Evolutionary conservation across 2,113 vertebrate species (phyloP).

Genomic region (Channa argus): DNA sequence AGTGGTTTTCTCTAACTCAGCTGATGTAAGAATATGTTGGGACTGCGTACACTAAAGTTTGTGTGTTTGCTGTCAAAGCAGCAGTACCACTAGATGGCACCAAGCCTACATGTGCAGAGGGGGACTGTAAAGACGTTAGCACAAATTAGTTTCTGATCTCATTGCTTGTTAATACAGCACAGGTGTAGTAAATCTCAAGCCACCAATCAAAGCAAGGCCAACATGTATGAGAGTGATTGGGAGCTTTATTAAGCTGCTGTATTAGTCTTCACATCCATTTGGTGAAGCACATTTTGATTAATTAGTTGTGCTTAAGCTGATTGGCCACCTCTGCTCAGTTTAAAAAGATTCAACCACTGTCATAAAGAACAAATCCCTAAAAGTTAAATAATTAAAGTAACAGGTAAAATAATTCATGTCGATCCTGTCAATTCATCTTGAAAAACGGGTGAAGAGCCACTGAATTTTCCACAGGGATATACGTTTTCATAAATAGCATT

Average conservation of each 20-base stretch:
- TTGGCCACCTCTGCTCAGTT: background rate
- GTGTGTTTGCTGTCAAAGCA: background rate
- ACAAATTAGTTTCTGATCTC: background rate
- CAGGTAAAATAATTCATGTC: background rate
- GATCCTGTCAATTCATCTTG: background rate
- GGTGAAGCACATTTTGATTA: background rate
- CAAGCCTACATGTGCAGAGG: conserved; percentile 2
- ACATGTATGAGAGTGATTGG: background rate
- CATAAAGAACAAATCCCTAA: background rate
- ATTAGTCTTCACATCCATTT: background rate
- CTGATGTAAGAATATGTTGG: too few relatives aligned
- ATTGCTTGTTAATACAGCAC: background rate
- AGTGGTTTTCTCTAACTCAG: too few relatives aligned
- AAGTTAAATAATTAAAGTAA: conserved; percentile 3
- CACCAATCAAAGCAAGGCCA: background rate
- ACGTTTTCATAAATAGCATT: too few relatives aligned
- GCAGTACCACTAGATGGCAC: conserved; percentile 48
- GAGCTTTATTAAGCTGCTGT: background rate
- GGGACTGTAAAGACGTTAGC: background rate
- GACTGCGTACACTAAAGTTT: too few relatives aligned
- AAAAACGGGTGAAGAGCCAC: conserved; percentile 4
- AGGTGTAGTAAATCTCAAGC: background rate
- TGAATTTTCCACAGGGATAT: too few relatives aligned
- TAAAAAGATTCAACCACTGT: too few relatives aligned
- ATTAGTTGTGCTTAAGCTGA: background rate